phyloP scores from a whole-genome alignment of 2,797 vertebrate genomes.

The Typhlichthys eigenmanni region DNA sequence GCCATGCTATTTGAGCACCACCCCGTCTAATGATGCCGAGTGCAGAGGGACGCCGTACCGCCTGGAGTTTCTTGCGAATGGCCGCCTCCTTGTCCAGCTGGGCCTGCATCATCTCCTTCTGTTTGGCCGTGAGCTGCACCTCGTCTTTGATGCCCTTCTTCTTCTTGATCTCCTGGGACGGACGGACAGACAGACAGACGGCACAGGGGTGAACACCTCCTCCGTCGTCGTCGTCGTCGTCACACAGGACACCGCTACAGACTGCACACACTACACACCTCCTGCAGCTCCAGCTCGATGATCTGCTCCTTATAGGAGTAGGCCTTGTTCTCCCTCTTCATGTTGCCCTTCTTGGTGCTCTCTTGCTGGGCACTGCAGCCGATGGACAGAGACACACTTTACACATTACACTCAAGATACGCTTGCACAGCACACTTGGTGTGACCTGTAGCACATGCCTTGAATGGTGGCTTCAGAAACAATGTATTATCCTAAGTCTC shows the following conservation, averaged over 20 bases:
- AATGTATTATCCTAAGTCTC: too few species aligned
- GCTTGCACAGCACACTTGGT: too few species aligned
- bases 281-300: constrained; percentile 95
- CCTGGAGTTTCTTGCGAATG: constrained; percentile 84
- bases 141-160: constrained; percentile 98
- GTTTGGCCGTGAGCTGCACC: constrained; percentile 91
- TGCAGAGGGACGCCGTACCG: constrained; percentile 63
- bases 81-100: constrained; percentile 90
- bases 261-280: constrained; percentile 73
- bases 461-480: background rate
- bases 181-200: background rate
- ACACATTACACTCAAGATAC: background rate
- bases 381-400: background rate
- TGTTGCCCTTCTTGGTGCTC: constrained; percentile 91
- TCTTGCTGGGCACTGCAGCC: constrained; percentile 89
- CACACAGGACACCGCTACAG: background rate
- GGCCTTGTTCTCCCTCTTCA: constrained; percentile 97
- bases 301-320: constrained; percentile 99
- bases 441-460: background rate
- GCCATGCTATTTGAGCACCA: too few species aligned
- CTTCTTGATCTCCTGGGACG: constrained; percentile 90
- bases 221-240: too few species aligned
- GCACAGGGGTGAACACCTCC: background rate
- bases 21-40: too few species aligned
- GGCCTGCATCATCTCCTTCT: constrained; percentile 92